phyloP scores from a whole-genome alignment of 1,140 invertebrate genomes.

The fruit fly (Drosophila melanogaster) region DNA sequence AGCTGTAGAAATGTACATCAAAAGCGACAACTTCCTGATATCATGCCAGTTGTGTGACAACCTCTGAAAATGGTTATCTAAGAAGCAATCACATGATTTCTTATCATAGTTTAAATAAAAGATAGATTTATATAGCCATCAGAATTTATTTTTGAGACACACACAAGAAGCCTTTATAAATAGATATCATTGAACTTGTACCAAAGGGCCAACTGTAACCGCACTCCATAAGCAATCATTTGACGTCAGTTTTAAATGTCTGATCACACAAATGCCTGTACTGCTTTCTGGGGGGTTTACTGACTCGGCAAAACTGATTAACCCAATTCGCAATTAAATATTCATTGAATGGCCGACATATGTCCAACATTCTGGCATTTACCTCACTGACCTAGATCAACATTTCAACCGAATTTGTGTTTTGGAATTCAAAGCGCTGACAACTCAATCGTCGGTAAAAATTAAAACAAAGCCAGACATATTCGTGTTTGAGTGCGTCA shows the following conservation, averaged over 20 bases:
- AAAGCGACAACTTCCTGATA: not conserved
- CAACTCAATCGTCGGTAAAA: constrained; percentile 12
- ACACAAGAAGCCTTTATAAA: constrained; percentile 6
- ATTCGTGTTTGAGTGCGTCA: constrained; percentile 30
- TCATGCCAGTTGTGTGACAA: too few species aligned
- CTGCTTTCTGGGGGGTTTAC: not conserved
- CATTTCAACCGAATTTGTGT: constrained; percentile 28
- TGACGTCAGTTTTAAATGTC: constrained; percentile 7
- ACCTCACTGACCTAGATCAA: constrained; percentile 50
- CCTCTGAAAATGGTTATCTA: not conserved
- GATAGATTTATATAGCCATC: constrained; percentile 7
- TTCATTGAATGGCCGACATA: constrained; percentile 27
- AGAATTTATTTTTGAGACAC: too few species aligned
- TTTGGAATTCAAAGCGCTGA: constrained; percentile 7
- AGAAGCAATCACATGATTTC: not conserved
- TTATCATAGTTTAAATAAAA: not conserved
- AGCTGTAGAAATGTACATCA: not conserved
- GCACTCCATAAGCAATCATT: constrained; percentile 26
- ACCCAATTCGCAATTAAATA: constrained; percentile 26
- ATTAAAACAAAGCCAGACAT: constrained; percentile 12
- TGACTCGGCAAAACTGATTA: constrained; percentile 10
- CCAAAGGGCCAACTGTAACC: constrained; percentile 18
- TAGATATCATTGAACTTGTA: constrained; percentile 19
- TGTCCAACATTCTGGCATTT: constrained; percentile 2
- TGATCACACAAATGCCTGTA: not conserved